phyloP scores from a whole-genome alignment of 2,797 vertebrate genomes.

The Merluccius polli region DNA sequence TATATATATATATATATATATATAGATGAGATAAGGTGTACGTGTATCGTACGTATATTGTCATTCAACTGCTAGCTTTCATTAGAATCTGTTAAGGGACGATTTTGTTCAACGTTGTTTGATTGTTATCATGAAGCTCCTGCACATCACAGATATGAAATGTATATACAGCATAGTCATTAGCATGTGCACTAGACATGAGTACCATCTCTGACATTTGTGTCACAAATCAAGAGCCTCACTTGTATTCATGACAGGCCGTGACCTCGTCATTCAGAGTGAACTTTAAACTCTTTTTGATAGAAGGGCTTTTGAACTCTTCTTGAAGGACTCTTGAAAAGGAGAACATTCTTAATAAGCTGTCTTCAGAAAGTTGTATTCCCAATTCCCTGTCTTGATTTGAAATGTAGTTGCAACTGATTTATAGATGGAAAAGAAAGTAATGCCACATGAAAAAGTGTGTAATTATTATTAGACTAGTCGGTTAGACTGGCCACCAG shows the following conservation, averaged over 20 bases:
- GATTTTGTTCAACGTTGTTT: neutral
- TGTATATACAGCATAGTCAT: neutral
- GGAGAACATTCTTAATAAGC: slow-evolving; percentile 69
- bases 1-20: neutral
- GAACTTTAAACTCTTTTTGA: slow-evolving; percentile 59
- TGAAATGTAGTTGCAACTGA: slow-evolving; percentile 59
- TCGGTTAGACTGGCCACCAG: slow-evolving; percentile 54
- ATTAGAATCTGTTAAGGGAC: neutral
- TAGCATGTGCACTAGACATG: slow-evolving; percentile 27
- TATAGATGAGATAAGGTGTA: neutral
- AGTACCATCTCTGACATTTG: slow-evolving; percentile 16
- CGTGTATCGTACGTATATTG: too few relatives aligned
- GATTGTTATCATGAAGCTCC: neutral
- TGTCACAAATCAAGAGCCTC: slow-evolving; percentile 14
- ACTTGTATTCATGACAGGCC: slow-evolving; percentile 53
- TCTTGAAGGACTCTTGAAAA: slow-evolving; percentile 69
- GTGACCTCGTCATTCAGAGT: slow-evolving; percentile 60
- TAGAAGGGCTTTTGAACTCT: slow-evolving; percentile 69
- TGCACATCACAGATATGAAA: neutral
- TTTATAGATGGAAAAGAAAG: slow-evolving; percentile 60
- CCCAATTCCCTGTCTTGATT: slow-evolving; percentile 44
- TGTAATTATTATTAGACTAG: slow-evolving; percentile 60
- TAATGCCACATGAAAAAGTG: slow-evolving; percentile 60
- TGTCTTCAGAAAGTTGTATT: slow-evolving; percentile 41
- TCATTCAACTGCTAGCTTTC: neutral